Base-by-base conservation (phyloP, 2,797 vertebrate species). In the Thripadectes ignobilis region DNA sequence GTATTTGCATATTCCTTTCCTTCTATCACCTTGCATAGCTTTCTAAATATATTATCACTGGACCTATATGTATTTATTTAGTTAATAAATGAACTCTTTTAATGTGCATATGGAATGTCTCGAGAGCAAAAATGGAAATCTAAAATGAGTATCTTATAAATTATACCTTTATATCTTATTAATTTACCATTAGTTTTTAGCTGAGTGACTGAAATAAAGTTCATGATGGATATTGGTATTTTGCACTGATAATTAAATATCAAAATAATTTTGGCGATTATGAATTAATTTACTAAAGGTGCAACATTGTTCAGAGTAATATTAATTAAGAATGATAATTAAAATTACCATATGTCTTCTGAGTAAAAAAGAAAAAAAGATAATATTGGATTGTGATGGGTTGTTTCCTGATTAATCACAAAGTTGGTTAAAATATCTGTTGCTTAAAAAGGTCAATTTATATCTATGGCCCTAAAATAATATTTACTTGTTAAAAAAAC, bases 241-340 rank as follows among this genome's bases (percentile, higher is more conserved):
- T 92, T 30, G 21, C n/a, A 52, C 87, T 86, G 85, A 89, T 89
- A 89, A 94, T 92, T 96, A 88, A 95, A 84, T 80, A 87, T 30
- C 8, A 78, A 74, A 88, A 84, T 73, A 72, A 79, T 78, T 94
- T 86, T 84, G 38, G 2, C 20, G 92, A 41, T 85, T 57, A 69
- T 12, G 93, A 74, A 91, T 91, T 92, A 80, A 58, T 85, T 71
- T 85, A 12, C 7, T 92, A 89, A 96, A 93, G 87, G 6, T 68
- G 9, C 11, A 91, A 96, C 97, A 66, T 62, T 65, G 83, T 92
- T 92, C 55, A 92, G 88, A 96, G 14, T 21, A 77, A 79, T 91
- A 86, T 80, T 73, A 74, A 69, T 77, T 74, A 71, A 38, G 22
- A 72, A 43, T 43, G 38, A 7, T 32, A 39, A 29, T 58, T 32